phyloP scores from a whole-genome alignment of 2,113 vertebrate species.

The Silurus asotus region DNA sequence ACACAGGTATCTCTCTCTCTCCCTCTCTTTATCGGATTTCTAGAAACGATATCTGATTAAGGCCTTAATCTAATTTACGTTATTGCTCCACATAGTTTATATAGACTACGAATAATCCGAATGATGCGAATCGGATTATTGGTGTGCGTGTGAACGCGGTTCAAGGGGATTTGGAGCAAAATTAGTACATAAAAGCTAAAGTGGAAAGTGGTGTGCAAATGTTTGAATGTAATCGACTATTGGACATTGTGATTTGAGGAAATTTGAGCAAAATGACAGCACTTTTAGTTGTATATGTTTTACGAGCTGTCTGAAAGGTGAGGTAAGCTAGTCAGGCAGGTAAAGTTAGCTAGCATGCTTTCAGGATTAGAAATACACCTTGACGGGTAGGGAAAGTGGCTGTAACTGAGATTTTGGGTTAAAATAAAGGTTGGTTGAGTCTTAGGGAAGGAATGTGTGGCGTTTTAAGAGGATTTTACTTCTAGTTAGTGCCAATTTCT shows the following conservation, averaged over 20 bases:
- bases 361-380: background rate
- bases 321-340: conserved; percentile 7
- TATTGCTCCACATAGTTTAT: no score
- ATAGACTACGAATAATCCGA: no score
- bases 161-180: background rate
- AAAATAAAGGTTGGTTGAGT: no score
- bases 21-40: background rate
- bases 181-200: background rate
- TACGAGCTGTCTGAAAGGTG: background rate
- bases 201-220: background rate
- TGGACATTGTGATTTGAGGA: no score
- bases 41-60: background rate
- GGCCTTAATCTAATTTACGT: no score
- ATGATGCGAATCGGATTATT: background rate
- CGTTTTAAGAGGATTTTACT: background rate
- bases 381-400: background rate
- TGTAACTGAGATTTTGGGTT: background rate
- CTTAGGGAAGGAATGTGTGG: background rate
- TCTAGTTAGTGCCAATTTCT: background rate
- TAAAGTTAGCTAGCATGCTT: conserved; percentile 21
- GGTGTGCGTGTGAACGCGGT: background rate
- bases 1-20: background rate
- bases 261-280: background rate
- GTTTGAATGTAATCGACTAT: background rate
- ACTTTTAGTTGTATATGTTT: background rate